These are phyloP conservation scores for Glossosoma conforme DNA, from an alignment of 1,140 invertebrate species.

Conservation along the genomic window DNA sequence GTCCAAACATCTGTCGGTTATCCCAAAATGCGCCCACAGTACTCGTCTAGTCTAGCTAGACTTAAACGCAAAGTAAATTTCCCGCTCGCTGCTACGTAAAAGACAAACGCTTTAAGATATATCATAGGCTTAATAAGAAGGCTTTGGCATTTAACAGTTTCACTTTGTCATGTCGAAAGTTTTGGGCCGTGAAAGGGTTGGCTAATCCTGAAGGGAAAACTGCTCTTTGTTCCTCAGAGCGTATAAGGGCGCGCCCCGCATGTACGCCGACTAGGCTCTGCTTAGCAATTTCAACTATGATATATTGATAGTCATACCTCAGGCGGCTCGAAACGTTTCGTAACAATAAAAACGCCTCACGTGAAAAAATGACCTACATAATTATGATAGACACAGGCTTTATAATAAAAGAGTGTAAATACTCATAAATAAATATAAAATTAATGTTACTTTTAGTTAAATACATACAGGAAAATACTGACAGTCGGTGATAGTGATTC, in stretches of 20 bases:
- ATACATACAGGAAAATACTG: too few species aligned
- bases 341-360: too few species aligned
- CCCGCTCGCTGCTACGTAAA: conserved; percentile 28
- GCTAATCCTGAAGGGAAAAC: conserved; percentile 32
- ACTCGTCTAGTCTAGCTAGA: conserved; percentile 5
- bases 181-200: conserved; percentile 33
- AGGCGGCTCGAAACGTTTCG: neutral
- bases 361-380: neutral
- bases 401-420: too few species aligned
- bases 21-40: neutral
- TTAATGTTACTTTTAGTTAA: too few species aligned
- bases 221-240: conserved; percentile 29
- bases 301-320: neutral
- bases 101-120: conserved; percentile 34
- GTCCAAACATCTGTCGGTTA: neutral
- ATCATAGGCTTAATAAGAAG: conserved; percentile 34
- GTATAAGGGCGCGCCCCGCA: conserved; percentile 3
- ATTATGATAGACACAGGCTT: too few species aligned
- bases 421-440: too few species aligned
- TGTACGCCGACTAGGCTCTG: too few species aligned
- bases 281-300: neutral
- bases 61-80: conserved; percentile 30
- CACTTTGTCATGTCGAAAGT: conserved; percentile 34
- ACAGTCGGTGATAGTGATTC: too few species aligned
- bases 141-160: conserved; percentile 34